These are phyloP conservation scores for Pituophis catenifer DNA, from an alignment of 2,113 vertebrate species.

Conservation along the genomic window DNA sequence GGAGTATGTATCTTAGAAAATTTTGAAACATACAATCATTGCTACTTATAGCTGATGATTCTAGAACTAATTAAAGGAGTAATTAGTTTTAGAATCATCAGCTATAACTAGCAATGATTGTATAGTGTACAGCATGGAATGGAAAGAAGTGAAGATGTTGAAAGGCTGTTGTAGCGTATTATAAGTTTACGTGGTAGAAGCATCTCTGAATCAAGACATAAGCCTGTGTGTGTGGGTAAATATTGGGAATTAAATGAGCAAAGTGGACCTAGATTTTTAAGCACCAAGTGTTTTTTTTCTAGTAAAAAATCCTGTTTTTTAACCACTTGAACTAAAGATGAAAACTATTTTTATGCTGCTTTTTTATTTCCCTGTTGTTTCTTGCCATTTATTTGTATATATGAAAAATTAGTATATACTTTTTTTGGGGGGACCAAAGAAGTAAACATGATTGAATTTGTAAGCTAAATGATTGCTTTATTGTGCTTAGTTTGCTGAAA, in stretches of 20 bases:
- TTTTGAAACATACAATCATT: neutral
- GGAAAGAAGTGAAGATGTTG: neutral
- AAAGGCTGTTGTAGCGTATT: neutral
- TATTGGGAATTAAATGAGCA: neutral
- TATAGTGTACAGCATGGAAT: neutral
- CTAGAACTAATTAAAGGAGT: neutral
- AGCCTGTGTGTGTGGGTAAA: neutral
- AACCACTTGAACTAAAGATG: neutral
- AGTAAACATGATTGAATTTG: neutral
- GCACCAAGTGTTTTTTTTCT: neutral
- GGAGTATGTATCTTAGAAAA: neutral
- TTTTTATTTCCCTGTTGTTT: neutral
- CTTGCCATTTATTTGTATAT: neutral
- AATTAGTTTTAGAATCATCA: too few species aligned
- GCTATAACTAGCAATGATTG: too few species aligned
- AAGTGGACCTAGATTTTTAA: neutral
- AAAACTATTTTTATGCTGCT: neutral
- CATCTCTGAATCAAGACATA: neutral
- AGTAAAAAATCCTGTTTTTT: neutral
- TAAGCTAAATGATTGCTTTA: neutral
- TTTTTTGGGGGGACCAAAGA: slow-evolving; percentile 3
- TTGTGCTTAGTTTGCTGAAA: neutral
- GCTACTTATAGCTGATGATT: neutral
- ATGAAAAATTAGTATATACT: neutral
- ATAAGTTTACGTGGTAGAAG: neutral